Base-by-base conservation (phyloP, 2,797 vertebrate species). In the Kryptolebias ocellatus region DNA sequence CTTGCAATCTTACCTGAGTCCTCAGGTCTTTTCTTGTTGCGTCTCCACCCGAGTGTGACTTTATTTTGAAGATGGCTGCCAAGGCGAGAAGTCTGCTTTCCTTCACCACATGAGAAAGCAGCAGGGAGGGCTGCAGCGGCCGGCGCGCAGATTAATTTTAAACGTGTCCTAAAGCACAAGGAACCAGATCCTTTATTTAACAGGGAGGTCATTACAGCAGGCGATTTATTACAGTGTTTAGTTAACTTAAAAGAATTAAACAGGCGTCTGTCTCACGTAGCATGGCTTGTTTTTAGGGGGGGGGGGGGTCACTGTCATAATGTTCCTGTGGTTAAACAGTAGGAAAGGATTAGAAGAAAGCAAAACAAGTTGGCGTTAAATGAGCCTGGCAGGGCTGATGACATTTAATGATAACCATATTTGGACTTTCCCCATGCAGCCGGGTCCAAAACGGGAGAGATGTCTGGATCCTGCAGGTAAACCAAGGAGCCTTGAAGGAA, bases 311-410 rank as follows among this genome's bases (percentile, higher is more conserved):
- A 70, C 76, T 74, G 85, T 88, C 87, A 65, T 58, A 81, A 76
- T 69, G 84, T 80, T 85, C 74, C 81, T 79, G 86, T 72, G 84
- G 83, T 87, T 74, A 90, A 90, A 90, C 87, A 81, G 89, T 82
- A 79, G 87, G 86, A 86, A 81, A 72, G 81, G 85, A 90, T 89
- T 84, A 88, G 76, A 74, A 77, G 81, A 83, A 85, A 80, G 72
- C 29, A 85, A 86, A 85, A 87, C 84, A 85, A 78, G 64, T 78
- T 55, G 0, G 52, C 74, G 58, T 83, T 85, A 88, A 90, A 86
- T 72, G 74, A 85, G 80, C 68, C 74, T 74, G 80, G 74, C 75
- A 72, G 63, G 67, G 53, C 78, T 24, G 69, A 71, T 75, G 82
- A 61, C 82, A 62, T 69, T 45, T 87, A 85, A 89, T 76, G 67